Evolutionary conservation across 2,797 vertebrate species (phyloP).

Genomic region (Leptatherina wallacei): DNA sequence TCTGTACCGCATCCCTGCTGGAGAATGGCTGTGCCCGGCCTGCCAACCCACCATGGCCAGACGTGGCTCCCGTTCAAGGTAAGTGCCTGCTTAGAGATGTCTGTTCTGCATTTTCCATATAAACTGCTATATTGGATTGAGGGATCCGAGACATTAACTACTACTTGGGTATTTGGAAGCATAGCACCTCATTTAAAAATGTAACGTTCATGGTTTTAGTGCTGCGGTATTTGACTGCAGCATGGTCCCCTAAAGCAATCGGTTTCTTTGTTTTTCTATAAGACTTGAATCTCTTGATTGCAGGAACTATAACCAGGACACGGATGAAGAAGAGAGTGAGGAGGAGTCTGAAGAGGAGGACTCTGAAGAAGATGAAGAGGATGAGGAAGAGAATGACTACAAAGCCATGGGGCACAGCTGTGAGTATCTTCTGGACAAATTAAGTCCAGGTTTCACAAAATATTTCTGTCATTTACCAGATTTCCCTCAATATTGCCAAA

Average conservation of each 20-base stretch:
- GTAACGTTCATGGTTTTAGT: neutral
- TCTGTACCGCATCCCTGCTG: conserved; percentile 90
- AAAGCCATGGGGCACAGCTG: conserved; percentile 91
- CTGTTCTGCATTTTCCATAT: neutral
- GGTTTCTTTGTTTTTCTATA: neutral
- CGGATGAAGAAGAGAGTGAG: conserved; percentile 88
- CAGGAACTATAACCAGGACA: conserved; percentile 93
- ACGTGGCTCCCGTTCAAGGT: conserved; percentile 92
- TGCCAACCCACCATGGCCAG: conserved; percentile 92
- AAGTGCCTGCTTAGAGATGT: neutral
- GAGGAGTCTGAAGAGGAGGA: conserved; percentile 86
- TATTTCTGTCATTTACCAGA: neutral
- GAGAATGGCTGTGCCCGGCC: conserved; percentile 96
- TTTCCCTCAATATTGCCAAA: neutral
- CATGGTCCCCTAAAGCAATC: neutral
- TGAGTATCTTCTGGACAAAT: conserved; percentile 76
- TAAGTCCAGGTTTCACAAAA: neutral
- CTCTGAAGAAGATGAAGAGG: conserved; percentile 87
- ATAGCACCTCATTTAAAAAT: neutral
- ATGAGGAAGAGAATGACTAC: conserved; percentile 89
- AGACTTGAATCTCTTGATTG: neutral
- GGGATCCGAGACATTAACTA: neutral
- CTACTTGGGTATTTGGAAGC: neutral
- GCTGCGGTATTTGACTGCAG: neutral
- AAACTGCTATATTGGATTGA: neutral